These are phyloP conservation scores for Agapetus fuscipes DNA, from an alignment of 2,888 invertebrate genomes.

Conservation along the genomic window DNA sequence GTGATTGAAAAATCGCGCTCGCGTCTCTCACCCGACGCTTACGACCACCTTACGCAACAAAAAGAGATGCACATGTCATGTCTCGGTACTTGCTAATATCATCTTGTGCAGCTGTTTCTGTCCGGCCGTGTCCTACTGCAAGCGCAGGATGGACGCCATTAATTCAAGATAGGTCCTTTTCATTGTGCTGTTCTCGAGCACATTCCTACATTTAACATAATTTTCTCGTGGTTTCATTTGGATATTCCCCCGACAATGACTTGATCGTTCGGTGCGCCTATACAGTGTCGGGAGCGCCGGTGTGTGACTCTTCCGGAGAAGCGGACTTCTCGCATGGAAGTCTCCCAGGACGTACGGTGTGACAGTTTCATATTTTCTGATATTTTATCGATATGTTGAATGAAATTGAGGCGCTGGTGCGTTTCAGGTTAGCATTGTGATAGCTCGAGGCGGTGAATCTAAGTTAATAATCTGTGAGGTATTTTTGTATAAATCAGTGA, in stretches of 20 bases:
- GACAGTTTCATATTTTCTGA: slow-evolving; percentile 24
- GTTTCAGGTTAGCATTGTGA: slow-evolving; percentile 6
- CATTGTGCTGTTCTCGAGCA: slow-evolving; percentile 32
- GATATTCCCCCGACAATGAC: slow-evolving; percentile 8
- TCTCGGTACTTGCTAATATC: slow-evolving; percentile 39
- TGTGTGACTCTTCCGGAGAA: slow-evolving; percentile 14
- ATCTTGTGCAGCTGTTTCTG: slow-evolving; percentile 48
- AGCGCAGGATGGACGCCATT: slow-evolving; percentile 48
- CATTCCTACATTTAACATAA: slow-evolving; percentile 8
- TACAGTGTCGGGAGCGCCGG: slow-evolving; percentile 16
- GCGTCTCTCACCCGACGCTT: too few species aligned
- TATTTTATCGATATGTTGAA: slow-evolving; percentile 16
- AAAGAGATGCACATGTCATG: too few species aligned
- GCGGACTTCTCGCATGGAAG: slow-evolving; percentile 15
- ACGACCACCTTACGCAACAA: too few species aligned
- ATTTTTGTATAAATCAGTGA: too few species aligned
- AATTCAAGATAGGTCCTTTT: slow-evolving; percentile 40
- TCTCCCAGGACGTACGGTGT: slow-evolving; percentile 27
- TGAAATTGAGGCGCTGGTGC: slow-evolving; percentile 12
- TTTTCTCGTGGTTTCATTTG: slow-evolving; percentile 10
- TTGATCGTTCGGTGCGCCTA: slow-evolving; percentile 7
- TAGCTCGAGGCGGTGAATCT: slow-evolving; percentile 7
- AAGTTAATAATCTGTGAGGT: too few species aligned
- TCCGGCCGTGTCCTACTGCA: slow-evolving; percentile 44
- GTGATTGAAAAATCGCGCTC: too few species aligned